Base-by-base conservation (phyloP, 1,140 invertebrate genomes). In the Lordiphosa clarofinis region DNA sequence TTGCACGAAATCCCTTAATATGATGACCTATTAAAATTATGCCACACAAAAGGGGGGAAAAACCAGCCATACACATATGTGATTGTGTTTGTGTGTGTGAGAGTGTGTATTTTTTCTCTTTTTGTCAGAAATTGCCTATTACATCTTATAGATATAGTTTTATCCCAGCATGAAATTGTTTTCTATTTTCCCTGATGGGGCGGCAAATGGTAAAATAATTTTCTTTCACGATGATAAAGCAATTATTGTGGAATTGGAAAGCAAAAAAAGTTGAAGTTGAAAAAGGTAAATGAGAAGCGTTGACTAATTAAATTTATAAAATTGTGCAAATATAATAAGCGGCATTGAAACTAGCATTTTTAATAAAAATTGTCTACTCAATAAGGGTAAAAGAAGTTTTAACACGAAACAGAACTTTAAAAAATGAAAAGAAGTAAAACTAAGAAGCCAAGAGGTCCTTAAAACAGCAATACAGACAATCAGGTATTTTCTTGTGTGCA, bases 1-100 rank as follows among this genome's bases (percentile, higher is more conserved):
- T 72, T 72, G 68, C 54, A 71, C 49, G 62, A 71, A 82, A 82
- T 82, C 78, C 73, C 78, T 57, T 84, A 76, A 84, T 82, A 84
- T 73, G 78, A 84, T 82, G 76, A 84, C 76, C 76, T 76, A 82
- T 82, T 82, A 82, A 82, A 82, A 82, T 76, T 76, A 59, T 67
- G 70, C 62, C 58, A 56, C 43, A 81, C 66, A 60, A 73, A 44
- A 57, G 13, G 13, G 24, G 31, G 19, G 21, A 31, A 4, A 35
- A 33, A 4, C 15, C 49, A 28, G 13, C 38, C 48, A 7, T 13
- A 35, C 37, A 47, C 31, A 48, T 28, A 37, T 52, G 8, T 19
- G 19, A 2, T 19, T 19, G 19, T 33, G 15, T 3, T 11, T 47
- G 4, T 9, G 40, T 49, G 31, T 62, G 37, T 38, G 53, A 39